Evolutionary conservation across 1,140 invertebrate species (phyloP).

Genomic region (Trinorchestia longiramus): DNA sequence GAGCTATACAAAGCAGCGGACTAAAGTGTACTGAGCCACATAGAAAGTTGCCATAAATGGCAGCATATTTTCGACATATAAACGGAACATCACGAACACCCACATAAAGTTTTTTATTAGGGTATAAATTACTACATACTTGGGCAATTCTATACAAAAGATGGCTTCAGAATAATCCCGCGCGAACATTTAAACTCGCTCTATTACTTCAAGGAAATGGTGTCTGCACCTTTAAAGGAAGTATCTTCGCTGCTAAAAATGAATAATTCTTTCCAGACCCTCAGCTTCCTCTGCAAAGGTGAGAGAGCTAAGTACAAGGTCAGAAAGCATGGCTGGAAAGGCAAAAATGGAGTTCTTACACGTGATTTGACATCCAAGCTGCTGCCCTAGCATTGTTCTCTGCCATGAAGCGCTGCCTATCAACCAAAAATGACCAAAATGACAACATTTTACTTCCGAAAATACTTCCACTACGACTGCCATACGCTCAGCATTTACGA

Average conservation of each 20-base stretch:
- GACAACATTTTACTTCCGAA: not conserved
- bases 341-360: constrained; percentile 18
- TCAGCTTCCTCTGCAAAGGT: not conserved
- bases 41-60: not conserved
- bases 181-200: not conserved
- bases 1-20: not conserved
- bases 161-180: not conserved
- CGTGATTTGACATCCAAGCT: not conserved
- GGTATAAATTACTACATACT: not conserved
- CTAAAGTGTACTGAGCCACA: not conserved
- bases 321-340: not conserved
- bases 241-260: constrained; percentile 1
- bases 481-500: not conserved
- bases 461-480: not conserved
- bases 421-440: not conserved
- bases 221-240: not conserved
- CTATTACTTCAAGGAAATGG: not conserved
- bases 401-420: not conserved
- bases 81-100: not conserved
- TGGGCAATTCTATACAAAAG: not conserved
- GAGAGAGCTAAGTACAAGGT: constrained; percentile 35
- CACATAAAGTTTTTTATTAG: not conserved
- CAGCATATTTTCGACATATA: not conserved
- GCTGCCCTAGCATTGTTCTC: not conserved
- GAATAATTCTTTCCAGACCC: not conserved